Evolutionary conservation across 1,140 invertebrate species (phyloP), one percentile per base, ranked within the genome.

Genomic region (Listronotus bonariensis): DNA sequence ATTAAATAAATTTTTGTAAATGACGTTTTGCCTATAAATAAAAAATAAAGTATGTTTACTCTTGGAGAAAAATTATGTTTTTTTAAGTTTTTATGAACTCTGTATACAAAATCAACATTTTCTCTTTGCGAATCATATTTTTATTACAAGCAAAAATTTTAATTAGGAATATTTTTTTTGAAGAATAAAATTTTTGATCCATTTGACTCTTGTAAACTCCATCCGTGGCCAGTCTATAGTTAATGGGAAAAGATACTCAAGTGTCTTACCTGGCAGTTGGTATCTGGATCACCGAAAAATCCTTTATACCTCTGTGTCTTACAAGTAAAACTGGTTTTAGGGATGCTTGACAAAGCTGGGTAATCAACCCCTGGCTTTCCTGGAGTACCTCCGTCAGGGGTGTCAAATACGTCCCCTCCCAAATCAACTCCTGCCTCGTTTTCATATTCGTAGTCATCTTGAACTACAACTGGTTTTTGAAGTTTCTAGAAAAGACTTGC

Each of bases 241-340:
- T 8, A 38, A 38, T 12, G 7, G 12, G 7, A 38, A 6, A 8
- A n/a, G n/a, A n/a, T n/a, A n/a, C n/a, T n/a, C n/a, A n/a, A n/a
- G n/a, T 15, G 9, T 56, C 71, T 79, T 76, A 91, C 89, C 82
- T 95, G 92, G 75, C 92, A 95, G 66, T 88, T 84, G 0, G 92
- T 92, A 61, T 91, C 87, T 0, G 92, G 89, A 80, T 95, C 92
- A 7, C 91, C 92, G 72, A 95, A 95, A 78, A 95, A 95, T 46
- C 92, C 92, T 71, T 94, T 94, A 76, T 94, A 94, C 8, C 92
- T 81, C 75, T 94, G 92, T 36, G 89, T 85, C 54, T 91, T 91
- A 77, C 92, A 95, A 76, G 87, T 85, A 76, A 95, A 95, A 65
- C 80, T 84, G 0, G 92, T 95, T 63, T 84, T 79, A 0, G 92